A percentile compares a stretch with the other conserved stretches of the same genome.
phyloP scores from a whole-genome alignment of 1,140 invertebrate genomes.

The Euglossa dilemma region DNA sequence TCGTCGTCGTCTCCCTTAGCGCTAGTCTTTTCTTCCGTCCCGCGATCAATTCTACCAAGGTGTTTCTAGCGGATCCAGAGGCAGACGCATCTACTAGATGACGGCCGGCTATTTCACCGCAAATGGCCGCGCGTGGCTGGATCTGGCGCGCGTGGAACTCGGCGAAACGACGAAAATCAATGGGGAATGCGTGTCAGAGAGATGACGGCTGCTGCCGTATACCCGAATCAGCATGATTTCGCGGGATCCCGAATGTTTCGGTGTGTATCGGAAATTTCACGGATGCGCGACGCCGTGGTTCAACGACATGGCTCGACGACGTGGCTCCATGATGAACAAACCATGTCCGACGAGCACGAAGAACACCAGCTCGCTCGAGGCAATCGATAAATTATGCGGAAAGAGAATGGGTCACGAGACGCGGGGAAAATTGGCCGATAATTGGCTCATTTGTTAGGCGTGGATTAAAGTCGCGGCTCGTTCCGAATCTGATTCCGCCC shows the following conservation, averaged over 20 bases:
- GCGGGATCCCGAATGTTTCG: constrained; percentile 5
- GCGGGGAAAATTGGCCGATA: constrained; percentile 25
- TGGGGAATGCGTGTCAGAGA: constrained; percentile 33
- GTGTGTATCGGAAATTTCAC: constrained; percentile 56
- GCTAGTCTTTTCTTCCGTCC: neutral
- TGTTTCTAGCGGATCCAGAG: neutral
- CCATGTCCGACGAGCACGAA: neutral
- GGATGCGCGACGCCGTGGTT: neutral
- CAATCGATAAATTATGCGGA: constrained; percentile 59
- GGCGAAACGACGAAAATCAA: constrained; percentile 42
- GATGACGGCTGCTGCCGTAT: constrained; percentile 13
- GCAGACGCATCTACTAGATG: constrained; percentile 7
- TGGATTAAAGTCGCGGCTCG: constrained; percentile 23
- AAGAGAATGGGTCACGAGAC: constrained; percentile 43
- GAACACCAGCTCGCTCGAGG: neutral
- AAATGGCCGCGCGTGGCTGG: neutral
- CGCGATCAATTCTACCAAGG: neutral
- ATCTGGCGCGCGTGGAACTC: neutral
- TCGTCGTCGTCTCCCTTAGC: neutral
- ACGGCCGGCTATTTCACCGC: neutral
- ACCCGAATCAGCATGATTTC: constrained; percentile 15
- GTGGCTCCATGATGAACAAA: neutral
- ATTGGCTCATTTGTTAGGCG: constrained; percentile 38
- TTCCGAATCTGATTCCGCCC: neutral
- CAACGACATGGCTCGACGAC: constrained; percentile 1